phyloP scores from a whole-genome alignment of 2,113 vertebrate genomes.

The Triplophysa siluroides region DNA sequence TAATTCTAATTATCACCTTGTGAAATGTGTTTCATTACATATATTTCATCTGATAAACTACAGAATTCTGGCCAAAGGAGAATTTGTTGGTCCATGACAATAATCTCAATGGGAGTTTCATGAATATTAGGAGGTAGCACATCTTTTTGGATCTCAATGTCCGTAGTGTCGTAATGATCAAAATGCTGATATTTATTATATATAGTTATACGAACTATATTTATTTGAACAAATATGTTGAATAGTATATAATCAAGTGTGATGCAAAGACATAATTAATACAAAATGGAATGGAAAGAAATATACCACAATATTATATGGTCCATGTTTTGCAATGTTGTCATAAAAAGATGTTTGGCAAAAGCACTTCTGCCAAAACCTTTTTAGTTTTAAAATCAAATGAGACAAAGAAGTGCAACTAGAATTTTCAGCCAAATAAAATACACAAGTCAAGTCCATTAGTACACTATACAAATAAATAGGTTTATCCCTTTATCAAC shows the following conservation, averaged over 20 bases:
- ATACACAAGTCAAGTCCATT: not conserved
- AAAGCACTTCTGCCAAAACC: not conserved
- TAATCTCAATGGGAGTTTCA: not conserved
- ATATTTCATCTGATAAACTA: constrained; percentile 87
- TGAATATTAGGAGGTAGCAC: not conserved
- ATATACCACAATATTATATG: not conserved
- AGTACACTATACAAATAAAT: not conserved
- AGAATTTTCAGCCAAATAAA: not conserved
- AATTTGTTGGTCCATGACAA: constrained; percentile 61
- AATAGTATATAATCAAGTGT: not conserved
- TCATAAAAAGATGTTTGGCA: not conserved
- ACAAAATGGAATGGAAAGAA: not conserved
- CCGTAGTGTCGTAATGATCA: not conserved
- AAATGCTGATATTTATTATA: not conserved
- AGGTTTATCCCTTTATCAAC: not conserved
- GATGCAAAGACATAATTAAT: not conserved
- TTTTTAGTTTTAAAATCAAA: not conserved
- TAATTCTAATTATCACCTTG: constrained; percentile 94
- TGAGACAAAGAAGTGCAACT: not conserved
- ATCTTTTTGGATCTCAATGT: not conserved
- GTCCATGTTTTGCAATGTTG: not conserved
- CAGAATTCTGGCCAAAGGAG: constrained; percentile 87
- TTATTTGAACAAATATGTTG: not conserved
- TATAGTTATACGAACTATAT: not conserved
- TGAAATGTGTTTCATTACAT: constrained; percentile 94